Percentiles rank a stretch among this genome's conserved stretches.
phyloP scores from a whole-genome alignment of 2,113 vertebrate genomes.

The Nothobranchius furzeri region DNA sequence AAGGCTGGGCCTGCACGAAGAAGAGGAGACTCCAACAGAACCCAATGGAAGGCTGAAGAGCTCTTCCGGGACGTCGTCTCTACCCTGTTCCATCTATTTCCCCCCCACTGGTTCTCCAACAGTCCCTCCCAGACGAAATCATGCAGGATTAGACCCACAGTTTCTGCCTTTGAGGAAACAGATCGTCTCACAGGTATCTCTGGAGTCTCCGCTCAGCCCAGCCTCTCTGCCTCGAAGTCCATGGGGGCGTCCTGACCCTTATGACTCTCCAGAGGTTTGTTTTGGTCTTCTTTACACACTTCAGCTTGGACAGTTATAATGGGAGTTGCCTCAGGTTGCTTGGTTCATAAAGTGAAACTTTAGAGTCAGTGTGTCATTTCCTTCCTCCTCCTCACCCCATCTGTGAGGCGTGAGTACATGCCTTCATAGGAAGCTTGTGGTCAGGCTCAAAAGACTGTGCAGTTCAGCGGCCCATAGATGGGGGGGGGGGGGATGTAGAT shows the following conservation, averaged over 20 bases:
- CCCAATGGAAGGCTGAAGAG: conserved; percentile 29
- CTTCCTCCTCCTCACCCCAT: too few relatives aligned
- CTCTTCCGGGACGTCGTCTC: conserved; percentile 32
- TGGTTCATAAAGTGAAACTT: too few relatives aligned
- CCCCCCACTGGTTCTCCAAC: conserved; percentile 13
- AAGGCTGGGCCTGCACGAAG: not conserved
- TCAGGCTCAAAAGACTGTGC: too few relatives aligned
- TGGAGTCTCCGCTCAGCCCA: conserved; percentile 58
- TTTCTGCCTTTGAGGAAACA: conserved; percentile 41
- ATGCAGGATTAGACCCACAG: not conserved
- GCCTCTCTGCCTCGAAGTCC: conserved; percentile 62
- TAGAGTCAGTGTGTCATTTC: too few relatives aligned
- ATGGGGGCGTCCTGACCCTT: conserved; percentile 67
- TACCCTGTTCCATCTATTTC: conserved; percentile 1
- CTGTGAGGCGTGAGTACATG: too few relatives aligned
- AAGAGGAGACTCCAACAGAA: conserved; percentile 2
- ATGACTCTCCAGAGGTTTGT: conserved; percentile 69
- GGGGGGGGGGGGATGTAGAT: not conserved
- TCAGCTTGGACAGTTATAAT: too few relatives aligned
- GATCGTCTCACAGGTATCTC: conserved; percentile 54
- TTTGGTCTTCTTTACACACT: not conserved
- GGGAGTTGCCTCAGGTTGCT: too few relatives aligned
- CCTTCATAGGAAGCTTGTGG: too few relatives aligned
- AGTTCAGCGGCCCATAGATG: not conserved
- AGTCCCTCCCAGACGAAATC: conserved; percentile 30